These are phyloP conservation scores for Penelope pileata DNA, from an alignment of 2,113 vertebrate species.

Conservation along the genomic window DNA sequence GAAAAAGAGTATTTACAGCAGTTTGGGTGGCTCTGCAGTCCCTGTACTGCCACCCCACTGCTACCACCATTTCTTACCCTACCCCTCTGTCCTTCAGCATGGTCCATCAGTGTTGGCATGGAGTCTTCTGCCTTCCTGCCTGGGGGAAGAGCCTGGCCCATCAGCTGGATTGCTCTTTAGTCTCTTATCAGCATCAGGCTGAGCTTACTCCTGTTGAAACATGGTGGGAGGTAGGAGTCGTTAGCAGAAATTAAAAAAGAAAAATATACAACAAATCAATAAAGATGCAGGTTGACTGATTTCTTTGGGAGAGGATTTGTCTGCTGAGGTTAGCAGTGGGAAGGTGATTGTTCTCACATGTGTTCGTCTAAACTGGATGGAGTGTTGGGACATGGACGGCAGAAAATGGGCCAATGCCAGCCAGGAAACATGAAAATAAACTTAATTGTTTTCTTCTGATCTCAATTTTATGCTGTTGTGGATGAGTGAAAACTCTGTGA, in stretches of 20 bases:
- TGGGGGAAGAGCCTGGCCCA: too few relatives aligned
- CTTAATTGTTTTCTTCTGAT: background rate
- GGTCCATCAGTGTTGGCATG: background rate
- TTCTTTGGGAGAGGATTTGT: background rate
- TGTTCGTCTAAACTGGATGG: background rate
- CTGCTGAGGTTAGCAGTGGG: slow-evolving; percentile 16
- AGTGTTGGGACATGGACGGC: background rate
- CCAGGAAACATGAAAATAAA: background rate
- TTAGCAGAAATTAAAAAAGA: slow-evolving; percentile 7
- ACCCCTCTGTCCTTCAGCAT: background rate
- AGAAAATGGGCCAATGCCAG: background rate
- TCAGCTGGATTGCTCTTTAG: background rate
- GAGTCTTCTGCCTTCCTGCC: background rate
- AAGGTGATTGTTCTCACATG: background rate
- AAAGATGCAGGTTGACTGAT: background rate
- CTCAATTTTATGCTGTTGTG: background rate
- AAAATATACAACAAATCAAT: background rate
- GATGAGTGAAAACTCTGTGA: background rate
- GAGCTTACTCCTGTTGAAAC: background rate
- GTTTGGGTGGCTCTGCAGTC: background rate
- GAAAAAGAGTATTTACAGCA: background rate
- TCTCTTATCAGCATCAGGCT: background rate
- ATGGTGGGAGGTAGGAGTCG: background rate
- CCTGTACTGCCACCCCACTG: background rate
- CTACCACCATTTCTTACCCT: background rate